Evolutionary conservation across 1,140 invertebrate species (phyloP), one percentile per base, ranked within the genome.

Genomic region (Drosophila eugracilis): DNA sequence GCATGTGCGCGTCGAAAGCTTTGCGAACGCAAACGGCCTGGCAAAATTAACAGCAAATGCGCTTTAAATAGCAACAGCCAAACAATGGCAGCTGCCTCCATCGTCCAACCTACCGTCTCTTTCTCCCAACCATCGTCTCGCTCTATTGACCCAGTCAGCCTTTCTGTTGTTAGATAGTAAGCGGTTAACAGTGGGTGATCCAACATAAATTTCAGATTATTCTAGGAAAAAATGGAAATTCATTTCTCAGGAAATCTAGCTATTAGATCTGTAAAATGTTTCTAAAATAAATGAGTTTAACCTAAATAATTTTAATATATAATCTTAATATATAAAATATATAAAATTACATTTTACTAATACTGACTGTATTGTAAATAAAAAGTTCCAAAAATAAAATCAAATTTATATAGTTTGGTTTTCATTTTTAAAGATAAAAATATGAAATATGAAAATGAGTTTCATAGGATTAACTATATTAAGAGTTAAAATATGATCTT

Each of bases 11-110:
- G 76, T 73, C 41, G 66, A 72, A 58, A 78, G 79, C 78, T 67
- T 81, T 67, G 37, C 60, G 45, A 67, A 67, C 69, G 69, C 74
- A 81, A 83, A 79, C 74, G 76, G 58, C 76, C 49, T 85, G 77
- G 81, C 80, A 80, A 85, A 85, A 86, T 85, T 85, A 85, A 85
- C 81, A 86, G 76, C 73, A 85, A 85, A 81, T 86, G 76, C 77
- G 77, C 81, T 85, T 85, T 85, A 85, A 86, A 86, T 86, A 73
- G 78, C 75, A 85, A 84, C 80, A 83, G 67, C 81, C 73, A 84
- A 73, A 83, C 70, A 74, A 74, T 74, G 59, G 70, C 57, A 52
- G 28, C 36, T 42, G 58, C 48, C 60, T 50, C 54, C 54, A 66
- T 41, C 5, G n/a, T 37, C 52, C 50, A 32, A 54, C 28, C 54